Percentiles rank a stretch among this genome's conserved stretches.
phyloP scores from a whole-genome alignment of 1,140 invertebrate species.

The Ectropis grisescens region DNA sequence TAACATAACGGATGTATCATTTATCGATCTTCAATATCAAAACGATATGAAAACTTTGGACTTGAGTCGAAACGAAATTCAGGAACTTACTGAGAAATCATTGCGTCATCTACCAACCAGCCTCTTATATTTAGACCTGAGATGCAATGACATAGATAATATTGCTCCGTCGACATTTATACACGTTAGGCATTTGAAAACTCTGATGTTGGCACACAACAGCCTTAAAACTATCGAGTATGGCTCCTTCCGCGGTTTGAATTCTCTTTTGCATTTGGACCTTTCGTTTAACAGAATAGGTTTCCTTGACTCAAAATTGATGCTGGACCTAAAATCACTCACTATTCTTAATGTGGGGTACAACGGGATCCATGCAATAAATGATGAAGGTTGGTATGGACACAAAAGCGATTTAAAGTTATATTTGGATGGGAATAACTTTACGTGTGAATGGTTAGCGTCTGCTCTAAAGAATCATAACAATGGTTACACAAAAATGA shows the following conservation, averaged over 20 bases:
- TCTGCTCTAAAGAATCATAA: slow-evolving; percentile 32
- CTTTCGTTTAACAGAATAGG: slow-evolving; percentile 39
- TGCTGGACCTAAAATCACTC: slow-evolving; percentile 38
- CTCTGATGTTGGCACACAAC: slow-evolving; percentile 37
- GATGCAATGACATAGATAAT: slow-evolving; percentile 29
- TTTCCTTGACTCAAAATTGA: slow-evolving; percentile 37
- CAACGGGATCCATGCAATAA: slow-evolving; percentile 30
- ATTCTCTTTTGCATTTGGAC: slow-evolving; percentile 31
- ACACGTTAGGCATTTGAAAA: slow-evolving; percentile 24
- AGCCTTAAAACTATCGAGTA: slow-evolving; percentile 29
- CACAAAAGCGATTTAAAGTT: slow-evolving; percentile 34
- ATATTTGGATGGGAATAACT: slow-evolving; percentile 41
- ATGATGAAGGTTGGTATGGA: slow-evolving; percentile 34
- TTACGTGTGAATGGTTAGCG: slow-evolving; percentile 43
- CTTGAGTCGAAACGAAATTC: slow-evolving; percentile 37
- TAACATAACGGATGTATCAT: slow-evolving; percentile 28
- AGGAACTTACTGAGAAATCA: slow-evolving; percentile 27
- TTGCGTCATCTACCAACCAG: slow-evolving; percentile 31
- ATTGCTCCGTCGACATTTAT: slow-evolving; percentile 39
- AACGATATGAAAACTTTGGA: slow-evolving; percentile 27
- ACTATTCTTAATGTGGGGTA: slow-evolving; percentile 30
- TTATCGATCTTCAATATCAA: slow-evolving; percentile 33
- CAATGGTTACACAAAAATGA: slow-evolving; percentile 44
- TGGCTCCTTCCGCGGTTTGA: slow-evolving; percentile 36
- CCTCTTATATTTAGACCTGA: slow-evolving; percentile 37